Conservation (phyloP, 2,888 invertebrate genomes). For the Prosopocoilus inquinatus region DNA sequence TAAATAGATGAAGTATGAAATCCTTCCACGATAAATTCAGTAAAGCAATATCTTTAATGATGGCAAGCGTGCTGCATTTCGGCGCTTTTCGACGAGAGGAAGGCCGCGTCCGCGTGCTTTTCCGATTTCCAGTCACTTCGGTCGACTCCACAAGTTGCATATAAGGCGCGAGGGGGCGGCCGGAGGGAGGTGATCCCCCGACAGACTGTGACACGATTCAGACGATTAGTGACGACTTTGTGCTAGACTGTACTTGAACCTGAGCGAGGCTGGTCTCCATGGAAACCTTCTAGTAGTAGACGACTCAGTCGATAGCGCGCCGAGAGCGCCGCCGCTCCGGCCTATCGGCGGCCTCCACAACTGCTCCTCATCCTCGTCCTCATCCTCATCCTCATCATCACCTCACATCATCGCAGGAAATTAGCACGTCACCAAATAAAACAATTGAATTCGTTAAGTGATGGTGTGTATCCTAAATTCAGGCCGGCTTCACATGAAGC, state of each 20-base stretch:
- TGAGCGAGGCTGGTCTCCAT: constrained; percentile 42
- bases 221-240: constrained; percentile 35
- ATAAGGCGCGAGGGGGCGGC: constrained; percentile 19
- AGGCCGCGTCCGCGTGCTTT: not conserved
- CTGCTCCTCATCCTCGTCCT: constrained; percentile 10
- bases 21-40: too few relatives aligned
- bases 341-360: constrained; percentile 29
- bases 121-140: not conserved
- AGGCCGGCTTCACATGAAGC: not conserved
- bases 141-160: constrained; percentile 32
- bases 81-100: too few relatives aligned
- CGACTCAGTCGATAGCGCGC: constrained; percentile 43
- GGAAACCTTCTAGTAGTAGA: constrained; percentile 36
- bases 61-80: too few relatives aligned
- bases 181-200: constrained; percentile 5
- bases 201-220: constrained; percentile 27
- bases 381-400: too few relatives aligned
- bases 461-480: not conserved
- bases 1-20: too few relatives aligned
- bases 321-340: constrained; percentile 28
- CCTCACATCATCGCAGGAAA: not conserved
- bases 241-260: constrained; percentile 44
- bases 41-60: too few relatives aligned
- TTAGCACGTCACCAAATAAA: constrained; percentile 1
- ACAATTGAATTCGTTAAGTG: constrained; percentile 1